These are phyloP conservation scores for Drosophila prostipennis DNA, from an alignment of 2,888 invertebrate species.

Conservation along the genomic window DNA sequence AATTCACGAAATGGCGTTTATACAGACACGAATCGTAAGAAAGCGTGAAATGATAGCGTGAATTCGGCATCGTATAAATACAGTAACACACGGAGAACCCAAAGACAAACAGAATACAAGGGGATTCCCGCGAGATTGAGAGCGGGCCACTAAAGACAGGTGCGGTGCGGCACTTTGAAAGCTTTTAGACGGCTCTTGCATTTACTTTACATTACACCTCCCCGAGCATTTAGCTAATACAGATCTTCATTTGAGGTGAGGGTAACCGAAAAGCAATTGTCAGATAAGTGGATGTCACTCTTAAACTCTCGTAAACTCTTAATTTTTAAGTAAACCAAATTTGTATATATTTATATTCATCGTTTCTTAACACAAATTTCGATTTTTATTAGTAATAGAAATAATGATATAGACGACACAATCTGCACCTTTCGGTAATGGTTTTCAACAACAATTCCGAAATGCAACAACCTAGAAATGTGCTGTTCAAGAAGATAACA, in stretches of 20 bases:
- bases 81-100: slow-evolving; percentile 1
- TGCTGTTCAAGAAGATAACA: background rate
- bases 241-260: slow-evolving; percentile 14
- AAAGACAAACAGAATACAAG: slow-evolving; percentile 8
- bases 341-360: too few relatives aligned
- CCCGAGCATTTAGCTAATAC: slow-evolving; percentile 34
- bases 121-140: slow-evolving; percentile 31
- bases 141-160: slow-evolving; percentile 4
- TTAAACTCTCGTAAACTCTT: too few relatives aligned
- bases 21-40: too few relatives aligned
- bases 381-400: too few relatives aligned
- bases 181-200: slow-evolving; percentile 17
- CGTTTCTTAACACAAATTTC: too few relatives aligned
- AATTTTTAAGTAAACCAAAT: too few relatives aligned
- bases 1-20: too few relatives aligned
- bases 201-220: slow-evolving; percentile 19
- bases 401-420: too few relatives aligned
- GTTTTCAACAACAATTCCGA: background rate
- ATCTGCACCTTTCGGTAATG: too few relatives aligned
- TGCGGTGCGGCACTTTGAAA: slow-evolving; percentile 23
- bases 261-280: slow-evolving; percentile 9
- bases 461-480: slow-evolving; percentile 1
- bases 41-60: too few relatives aligned
- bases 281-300: slow-evolving; percentile 4
- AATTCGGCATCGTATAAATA: too few relatives aligned